A percentile compares a stretch with the other conserved stretches of the same genome.
phyloP scores from a whole-genome alignment of 2,888 invertebrate species.

The Ptychoptera contaminata region DNA sequence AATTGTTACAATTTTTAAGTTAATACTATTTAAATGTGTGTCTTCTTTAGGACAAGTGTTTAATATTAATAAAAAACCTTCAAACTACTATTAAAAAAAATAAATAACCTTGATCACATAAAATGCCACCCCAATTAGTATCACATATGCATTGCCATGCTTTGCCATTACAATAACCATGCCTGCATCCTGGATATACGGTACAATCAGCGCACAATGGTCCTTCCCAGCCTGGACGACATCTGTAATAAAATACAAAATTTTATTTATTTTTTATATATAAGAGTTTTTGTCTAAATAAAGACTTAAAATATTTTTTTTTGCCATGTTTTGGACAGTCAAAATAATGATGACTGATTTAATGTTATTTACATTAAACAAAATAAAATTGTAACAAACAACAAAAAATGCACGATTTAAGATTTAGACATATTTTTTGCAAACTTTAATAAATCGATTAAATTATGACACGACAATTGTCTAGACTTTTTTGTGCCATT shows the following conservation, averaged over 20 bases:
- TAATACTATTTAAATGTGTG: no score
- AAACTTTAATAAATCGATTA: background rate
- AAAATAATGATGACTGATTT: background rate
- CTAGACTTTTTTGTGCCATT: no score
- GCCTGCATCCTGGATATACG: constrained; percentile 91
- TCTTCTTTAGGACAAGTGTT: background rate
- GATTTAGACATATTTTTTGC: background rate
- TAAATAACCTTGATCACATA: constrained; percentile 77
- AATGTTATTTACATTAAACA: background rate
- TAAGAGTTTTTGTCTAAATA: background rate
- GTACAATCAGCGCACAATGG: constrained; percentile 83
- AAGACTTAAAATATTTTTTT: background rate
- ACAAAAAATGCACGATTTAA: background rate
- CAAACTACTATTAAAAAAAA: background rate
- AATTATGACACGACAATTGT: constrained; percentile 2
- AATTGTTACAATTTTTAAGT: no score
- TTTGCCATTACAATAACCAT: constrained; percentile 85
- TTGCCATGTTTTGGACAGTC: no score
- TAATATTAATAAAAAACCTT: background rate
- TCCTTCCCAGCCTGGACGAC: constrained; percentile 86
- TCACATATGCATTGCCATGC: constrained; percentile 96
- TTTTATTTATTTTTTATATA: background rate
- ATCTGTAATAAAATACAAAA: constrained; percentile 38
- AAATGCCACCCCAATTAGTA: constrained; percentile 96
- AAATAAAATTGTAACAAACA: background rate